These are phyloP conservation scores for Epizoanthus rinbou DNA, from an alignment of 92 coral and sea anemone genomes.

Conservation along the genomic window DNA sequence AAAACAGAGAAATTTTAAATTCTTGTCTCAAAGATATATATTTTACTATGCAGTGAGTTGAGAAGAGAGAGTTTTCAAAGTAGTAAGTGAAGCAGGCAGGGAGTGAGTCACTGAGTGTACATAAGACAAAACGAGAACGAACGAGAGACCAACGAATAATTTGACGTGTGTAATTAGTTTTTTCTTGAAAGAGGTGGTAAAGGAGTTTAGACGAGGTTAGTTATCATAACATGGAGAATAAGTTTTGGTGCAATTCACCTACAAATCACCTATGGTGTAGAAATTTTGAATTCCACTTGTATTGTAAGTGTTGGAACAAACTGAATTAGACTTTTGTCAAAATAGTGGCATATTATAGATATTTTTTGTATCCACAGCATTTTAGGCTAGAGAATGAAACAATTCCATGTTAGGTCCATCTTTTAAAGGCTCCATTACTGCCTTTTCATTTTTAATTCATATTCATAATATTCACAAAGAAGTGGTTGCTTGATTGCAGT, in stretches of 20 bases:
- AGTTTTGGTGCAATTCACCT: not conserved
- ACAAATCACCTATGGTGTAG: not conserved
- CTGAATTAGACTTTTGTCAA: no score
- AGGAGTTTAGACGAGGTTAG: not conserved
- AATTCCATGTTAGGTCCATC: no score
- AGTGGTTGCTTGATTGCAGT: conserved; percentile 3
- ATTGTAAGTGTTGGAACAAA: no score
- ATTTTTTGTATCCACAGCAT: not conserved
- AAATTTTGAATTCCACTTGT: no score
- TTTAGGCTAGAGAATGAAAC: not conserved
- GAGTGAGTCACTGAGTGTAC: conserved; percentile 49
- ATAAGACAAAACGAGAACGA: conserved; percentile 32
- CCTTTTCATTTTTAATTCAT: conserved; percentile 8
- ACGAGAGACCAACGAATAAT: conserved; percentile 26
- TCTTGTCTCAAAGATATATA: conserved; percentile 36
- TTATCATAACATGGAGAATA: not conserved
- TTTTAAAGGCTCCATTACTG: not conserved
- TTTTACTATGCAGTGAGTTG: conserved; percentile 41
- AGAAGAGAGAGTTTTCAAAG: not conserved
- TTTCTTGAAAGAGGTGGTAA: conserved; percentile 3
- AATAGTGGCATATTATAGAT: no score
- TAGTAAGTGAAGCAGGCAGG: not conserved
- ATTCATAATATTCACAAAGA: not conserved
- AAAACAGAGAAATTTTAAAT: conserved; percentile 31
- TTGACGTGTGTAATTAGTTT: conserved; percentile 33